Conservation (phyloP, 2,113 vertebrate species). For the Indicator indicator region DNA sequence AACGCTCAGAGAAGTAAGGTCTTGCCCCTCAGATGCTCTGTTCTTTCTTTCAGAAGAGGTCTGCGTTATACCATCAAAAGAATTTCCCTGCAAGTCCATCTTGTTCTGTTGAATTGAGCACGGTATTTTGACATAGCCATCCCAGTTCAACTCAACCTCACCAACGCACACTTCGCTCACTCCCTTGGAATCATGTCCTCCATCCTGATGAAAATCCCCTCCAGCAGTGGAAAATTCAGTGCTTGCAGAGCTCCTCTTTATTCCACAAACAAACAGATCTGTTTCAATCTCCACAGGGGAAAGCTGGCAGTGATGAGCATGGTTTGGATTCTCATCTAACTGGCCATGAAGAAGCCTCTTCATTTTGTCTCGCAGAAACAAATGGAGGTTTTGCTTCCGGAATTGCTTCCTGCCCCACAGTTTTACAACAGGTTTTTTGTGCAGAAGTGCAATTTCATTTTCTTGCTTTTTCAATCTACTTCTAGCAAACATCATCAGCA, state of each 20-base stretch:
- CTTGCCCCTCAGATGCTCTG: conserved; percentile 42
- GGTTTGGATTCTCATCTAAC: conserved; percentile 72
- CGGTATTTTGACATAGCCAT: conserved; percentile 65
- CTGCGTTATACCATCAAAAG: neutral
- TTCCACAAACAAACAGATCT: conserved; percentile 73
- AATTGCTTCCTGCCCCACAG: conserved; percentile 73
- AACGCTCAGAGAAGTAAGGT: conserved; percentile 62
- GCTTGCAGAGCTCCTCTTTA: conserved; percentile 64
- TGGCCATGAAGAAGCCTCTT: conserved; percentile 81
- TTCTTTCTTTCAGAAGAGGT: neutral
- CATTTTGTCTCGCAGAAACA: conserved; percentile 74
- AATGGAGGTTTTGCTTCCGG: conserved; percentile 72
- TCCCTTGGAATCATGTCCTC: neutral
- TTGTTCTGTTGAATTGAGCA: conserved; percentile 60
- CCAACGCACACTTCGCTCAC: conserved; percentile 50
- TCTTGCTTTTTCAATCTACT: conserved; percentile 78
- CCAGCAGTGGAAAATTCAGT: conserved; percentile 42
- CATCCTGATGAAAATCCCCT: conserved; percentile 58
- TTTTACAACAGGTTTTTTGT: conserved; percentile 70
- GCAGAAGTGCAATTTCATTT: conserved; percentile 67
- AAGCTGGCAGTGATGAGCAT: conserved; percentile 61
- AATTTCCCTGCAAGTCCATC: conserved; percentile 34
- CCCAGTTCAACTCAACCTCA: conserved; percentile 77
- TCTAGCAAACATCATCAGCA: conserved; percentile 82
- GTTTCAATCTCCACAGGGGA: conserved; percentile 77